Percentiles rank a stretch among this genome's conserved stretches.
Conservation (phyloP, 2,113 vertebrate species). For the Ailurus styani region DNA sequence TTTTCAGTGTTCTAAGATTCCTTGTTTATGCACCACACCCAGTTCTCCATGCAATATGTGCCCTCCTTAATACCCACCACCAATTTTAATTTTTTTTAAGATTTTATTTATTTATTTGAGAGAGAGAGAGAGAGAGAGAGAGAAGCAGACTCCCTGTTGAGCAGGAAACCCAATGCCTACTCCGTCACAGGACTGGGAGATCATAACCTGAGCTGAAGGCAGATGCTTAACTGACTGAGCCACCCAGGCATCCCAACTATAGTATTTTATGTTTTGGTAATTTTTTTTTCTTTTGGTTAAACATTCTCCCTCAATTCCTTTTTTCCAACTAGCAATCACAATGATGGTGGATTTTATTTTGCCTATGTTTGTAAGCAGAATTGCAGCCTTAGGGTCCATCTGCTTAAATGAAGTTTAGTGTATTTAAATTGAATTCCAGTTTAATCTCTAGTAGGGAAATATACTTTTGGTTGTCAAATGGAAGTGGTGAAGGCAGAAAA, state of each 20-base stretch:
- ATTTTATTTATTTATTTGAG: too few relatives aligned
- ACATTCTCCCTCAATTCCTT: neutral
- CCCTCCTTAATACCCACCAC: too few relatives aligned
- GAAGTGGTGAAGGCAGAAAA: neutral
- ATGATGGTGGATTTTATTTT: neutral
- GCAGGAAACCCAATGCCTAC: too few relatives aligned
- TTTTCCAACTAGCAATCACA: neutral
- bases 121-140: neutral
- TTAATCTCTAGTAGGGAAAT: neutral
- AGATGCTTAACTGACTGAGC: neutral
- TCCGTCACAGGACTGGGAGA: neutral
- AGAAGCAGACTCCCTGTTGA: neutral
- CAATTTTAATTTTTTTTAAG: too few relatives aligned
- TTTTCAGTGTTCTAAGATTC: too few relatives aligned
- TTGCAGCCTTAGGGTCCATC: neutral
- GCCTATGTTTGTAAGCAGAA: neutral
- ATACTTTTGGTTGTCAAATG: neutral
- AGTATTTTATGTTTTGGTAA: neutral
- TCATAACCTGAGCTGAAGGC: neutral
- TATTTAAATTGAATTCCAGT: neutral
- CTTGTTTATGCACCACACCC: too few relatives aligned
- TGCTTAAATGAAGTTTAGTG: conserved; percentile 11
- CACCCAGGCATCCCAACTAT: neutral
- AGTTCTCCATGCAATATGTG: too few relatives aligned
- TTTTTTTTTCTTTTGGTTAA: neutral